Evolutionary conservation across 2,888 invertebrate genomes (phyloP), one percentile per base, ranked within the genome.

Genomic region (Lasioglossum marginatum): DNA sequence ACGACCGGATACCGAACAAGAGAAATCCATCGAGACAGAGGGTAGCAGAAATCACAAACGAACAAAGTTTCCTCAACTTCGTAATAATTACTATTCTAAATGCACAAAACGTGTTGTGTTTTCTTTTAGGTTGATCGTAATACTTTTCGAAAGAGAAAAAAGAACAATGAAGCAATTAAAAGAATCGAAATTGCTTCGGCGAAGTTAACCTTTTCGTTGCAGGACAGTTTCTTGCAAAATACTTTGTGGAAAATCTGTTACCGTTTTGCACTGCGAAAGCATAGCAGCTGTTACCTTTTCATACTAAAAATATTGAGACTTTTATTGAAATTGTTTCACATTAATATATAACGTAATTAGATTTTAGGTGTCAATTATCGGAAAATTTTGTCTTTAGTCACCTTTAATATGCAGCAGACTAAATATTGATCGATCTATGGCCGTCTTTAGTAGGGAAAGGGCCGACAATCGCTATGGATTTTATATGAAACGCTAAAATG

Each of bases 41-140:
- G 31, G 66, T 83, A 45, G 40, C 10, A 40, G 57, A 83, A 75
- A 78, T 82, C 40, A 60, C 43, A 77, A 83, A 57, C 1, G n/a
- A 57, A n/a, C n/a, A 0, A 45, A 37, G 68, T 83, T 81, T 77
- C 57, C 40, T 85, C 79, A 74, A 43, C 76, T 40, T 63, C 48
- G 73, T 79, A 73, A 78, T 79, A 57, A 77, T 83, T 77, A 79
- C 48, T 70, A 31, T 34, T 52, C 37, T 82, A 68, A 31, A 70
- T 27, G 52, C 60, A 16, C 72, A 60, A 60, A 68, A 52, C 45
- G n/a, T 6, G 63, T 19, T 34, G 14, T 23, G 37, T 73, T 74
- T 72, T 52, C 48, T 73, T 40, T 68, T 60, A 70, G 68, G 45
- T 72, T 84, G 40, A 57, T 45, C 37, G 48, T 45, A 34, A 14